These are phyloP conservation scores for Eurytoma adleriae DNA, from an alignment of 2,888 invertebrate genomes.

Conservation along the genomic window DNA sequence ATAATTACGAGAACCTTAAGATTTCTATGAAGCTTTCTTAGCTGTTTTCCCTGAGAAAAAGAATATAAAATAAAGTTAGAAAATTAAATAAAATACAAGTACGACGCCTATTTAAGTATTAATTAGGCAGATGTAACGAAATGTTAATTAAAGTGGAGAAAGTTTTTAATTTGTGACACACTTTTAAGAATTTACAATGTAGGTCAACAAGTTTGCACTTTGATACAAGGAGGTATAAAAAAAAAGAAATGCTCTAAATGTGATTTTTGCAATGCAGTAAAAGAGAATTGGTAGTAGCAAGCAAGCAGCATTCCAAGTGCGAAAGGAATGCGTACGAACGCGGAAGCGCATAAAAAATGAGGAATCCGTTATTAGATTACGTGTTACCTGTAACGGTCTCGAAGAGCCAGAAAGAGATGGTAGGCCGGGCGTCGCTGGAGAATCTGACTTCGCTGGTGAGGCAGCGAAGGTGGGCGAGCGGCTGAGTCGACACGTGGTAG, in stretches of 20 bases:
- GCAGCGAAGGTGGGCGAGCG: slow-evolving; percentile 93
- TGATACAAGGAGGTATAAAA: no score
- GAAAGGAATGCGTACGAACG: slow-evolving; percentile 25
- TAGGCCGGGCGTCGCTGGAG: slow-evolving; percentile 94
- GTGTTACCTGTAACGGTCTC: slow-evolving; percentile 91
- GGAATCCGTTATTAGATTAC: slow-evolving; percentile 16
- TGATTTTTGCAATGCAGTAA: neutral
- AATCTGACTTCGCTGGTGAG: slow-evolving; percentile 96
- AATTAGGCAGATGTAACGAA: no score
- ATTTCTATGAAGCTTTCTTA: no score
- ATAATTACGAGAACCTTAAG: no score
- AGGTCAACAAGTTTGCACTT: no score
- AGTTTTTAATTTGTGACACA: slow-evolving; percentile 28
- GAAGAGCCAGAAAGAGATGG: slow-evolving; percentile 96
- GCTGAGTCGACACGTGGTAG: slow-evolving; percentile 97
- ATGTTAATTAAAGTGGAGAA: neutral
- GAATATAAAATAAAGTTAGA: no score
- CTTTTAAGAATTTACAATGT: neutral
- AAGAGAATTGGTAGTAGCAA: slow-evolving; percentile 9
- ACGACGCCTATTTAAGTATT: no score
- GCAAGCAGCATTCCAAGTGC: neutral
- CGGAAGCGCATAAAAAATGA: slow-evolving; percentile 22
- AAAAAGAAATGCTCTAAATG: no score
- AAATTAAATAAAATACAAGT: no score
- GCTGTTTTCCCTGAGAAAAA: no score